phyloP scores from a whole-genome alignment of 2,113 vertebrate species.

The Acinonyx jubatus region DNA sequence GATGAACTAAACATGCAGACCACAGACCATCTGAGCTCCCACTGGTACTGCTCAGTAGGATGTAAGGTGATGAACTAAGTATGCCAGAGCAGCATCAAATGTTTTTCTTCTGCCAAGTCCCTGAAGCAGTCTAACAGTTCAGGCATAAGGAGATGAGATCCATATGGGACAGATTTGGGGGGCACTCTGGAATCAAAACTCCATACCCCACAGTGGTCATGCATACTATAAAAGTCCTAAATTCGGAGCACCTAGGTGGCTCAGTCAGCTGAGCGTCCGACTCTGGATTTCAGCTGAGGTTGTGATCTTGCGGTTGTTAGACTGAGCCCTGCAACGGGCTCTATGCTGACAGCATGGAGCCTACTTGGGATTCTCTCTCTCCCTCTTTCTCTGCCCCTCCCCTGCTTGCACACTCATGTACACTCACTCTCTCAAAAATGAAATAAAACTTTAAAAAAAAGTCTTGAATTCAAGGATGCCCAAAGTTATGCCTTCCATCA shows the following conservation, averaged over 20 bases:
- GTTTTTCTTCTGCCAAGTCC: neutral
- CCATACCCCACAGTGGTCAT: neutral
- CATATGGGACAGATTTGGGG: neutral
- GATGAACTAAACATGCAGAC: neutral
- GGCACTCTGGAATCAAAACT: neutral
- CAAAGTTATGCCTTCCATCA: neutral
- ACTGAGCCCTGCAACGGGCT: too few relatives aligned
- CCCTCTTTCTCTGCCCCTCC: too few relatives aligned
- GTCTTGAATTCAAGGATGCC: neutral
- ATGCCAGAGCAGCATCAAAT: neutral
- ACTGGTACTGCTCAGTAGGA: neutral
- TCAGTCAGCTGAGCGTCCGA: too few relatives aligned
- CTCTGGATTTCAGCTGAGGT: too few relatives aligned
- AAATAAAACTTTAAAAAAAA: neutral
- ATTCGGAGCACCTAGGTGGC: too few relatives aligned
- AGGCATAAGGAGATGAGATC: neutral
- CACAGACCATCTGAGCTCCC: neutral
- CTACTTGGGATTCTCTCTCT: too few relatives aligned
- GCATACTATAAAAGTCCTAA: neutral
- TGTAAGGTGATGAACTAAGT: neutral
- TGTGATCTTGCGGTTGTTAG: too few relatives aligned
- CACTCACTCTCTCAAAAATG: too few relatives aligned
- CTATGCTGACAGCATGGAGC: too few relatives aligned
- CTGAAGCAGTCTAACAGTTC: neutral
- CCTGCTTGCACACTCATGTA: too few relatives aligned